phyloP scores from a whole-genome alignment of 2,113 vertebrate genomes.

The Hirundichthys speculiger region DNA sequence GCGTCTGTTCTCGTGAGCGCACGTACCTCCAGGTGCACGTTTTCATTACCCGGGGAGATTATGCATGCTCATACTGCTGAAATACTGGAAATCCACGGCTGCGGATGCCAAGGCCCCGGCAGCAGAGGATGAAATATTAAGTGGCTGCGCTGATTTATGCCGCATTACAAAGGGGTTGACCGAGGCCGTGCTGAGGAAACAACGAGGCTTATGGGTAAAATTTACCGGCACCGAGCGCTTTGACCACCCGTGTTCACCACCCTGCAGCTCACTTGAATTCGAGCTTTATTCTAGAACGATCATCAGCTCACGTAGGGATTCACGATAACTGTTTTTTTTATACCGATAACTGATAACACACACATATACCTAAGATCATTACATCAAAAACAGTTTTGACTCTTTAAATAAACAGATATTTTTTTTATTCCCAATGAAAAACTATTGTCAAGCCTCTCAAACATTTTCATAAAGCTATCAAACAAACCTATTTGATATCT shows the following conservation, averaged over 20 bases:
- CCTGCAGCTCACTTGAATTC: too few species aligned
- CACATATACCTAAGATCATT: too few species aligned
- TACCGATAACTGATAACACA: too few species aligned
- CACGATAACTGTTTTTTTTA: too few species aligned
- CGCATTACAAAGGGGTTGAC: constrained; percentile 50
- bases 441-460: too few species aligned
- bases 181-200: constrained; percentile 34
- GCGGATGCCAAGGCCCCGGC: constrained; percentile 35
- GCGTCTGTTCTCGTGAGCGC: constrained; percentile 7
- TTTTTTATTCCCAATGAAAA: too few species aligned
- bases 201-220: constrained; percentile 42
- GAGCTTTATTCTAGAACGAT: too few species aligned
- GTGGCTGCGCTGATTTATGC: constrained; percentile 61
- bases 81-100: constrained; percentile 32
- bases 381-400: too few species aligned
- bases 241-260: constrained; percentile 37
- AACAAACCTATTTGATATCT: too few species aligned
- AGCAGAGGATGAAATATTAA: constrained; percentile 54
- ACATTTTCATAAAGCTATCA: too few species aligned
- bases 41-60: constrained; percentile 58
- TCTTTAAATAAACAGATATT: too few species aligned
- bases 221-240: constrained; percentile 19
- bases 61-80: constrained; percentile 64
- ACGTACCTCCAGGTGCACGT: constrained; percentile 44
- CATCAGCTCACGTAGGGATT: too few species aligned